Percentiles rank a stretch among this genome's conserved stretches.
Evolutionary conservation across 2,113 vertebrate species (phyloP).

Genomic region (Spea bombifrons): DNA sequence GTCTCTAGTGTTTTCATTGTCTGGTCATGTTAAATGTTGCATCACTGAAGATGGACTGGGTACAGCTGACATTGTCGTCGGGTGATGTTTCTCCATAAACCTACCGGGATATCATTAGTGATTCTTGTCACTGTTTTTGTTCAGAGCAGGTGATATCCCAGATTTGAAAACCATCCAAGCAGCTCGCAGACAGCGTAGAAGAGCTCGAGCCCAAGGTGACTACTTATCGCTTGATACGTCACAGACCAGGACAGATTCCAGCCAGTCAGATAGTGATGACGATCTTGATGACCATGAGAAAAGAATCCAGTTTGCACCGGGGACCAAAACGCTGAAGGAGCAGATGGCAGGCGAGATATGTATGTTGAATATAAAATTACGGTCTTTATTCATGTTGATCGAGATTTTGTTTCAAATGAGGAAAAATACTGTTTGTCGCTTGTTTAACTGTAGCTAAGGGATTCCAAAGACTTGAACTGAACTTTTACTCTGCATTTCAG

Average conservation of each 20-base stretch:
- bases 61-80: not conserved
- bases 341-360: constrained; percentile 79
- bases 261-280: constrained; percentile 63
- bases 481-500: too few species aligned
- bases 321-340: constrained; percentile 72
- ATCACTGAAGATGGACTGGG: not conserved
- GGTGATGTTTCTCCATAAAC: not conserved
- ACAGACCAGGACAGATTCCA: constrained; percentile 46
- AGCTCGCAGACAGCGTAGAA: constrained; percentile 68
- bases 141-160: constrained; percentile 68
- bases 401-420: too few species aligned
- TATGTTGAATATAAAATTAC: constrained; percentile 57
- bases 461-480: too few species aligned
- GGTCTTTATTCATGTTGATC: too few species aligned
- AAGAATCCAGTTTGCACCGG: constrained; percentile 75
- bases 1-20: too few species aligned
- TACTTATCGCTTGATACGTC: constrained; percentile 73
- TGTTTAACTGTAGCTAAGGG: too few species aligned
- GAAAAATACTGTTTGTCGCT: too few species aligned
- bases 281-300: constrained; percentile 74
- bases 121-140: constrained; percentile 22
- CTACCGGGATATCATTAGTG: not conserved
- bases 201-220: constrained; percentile 66
- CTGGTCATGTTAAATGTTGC: not conserved
- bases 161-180: constrained; percentile 63